phyloP scores from a whole-genome alignment of 2,113 vertebrate species.

The Phycodurus eques region DNA sequence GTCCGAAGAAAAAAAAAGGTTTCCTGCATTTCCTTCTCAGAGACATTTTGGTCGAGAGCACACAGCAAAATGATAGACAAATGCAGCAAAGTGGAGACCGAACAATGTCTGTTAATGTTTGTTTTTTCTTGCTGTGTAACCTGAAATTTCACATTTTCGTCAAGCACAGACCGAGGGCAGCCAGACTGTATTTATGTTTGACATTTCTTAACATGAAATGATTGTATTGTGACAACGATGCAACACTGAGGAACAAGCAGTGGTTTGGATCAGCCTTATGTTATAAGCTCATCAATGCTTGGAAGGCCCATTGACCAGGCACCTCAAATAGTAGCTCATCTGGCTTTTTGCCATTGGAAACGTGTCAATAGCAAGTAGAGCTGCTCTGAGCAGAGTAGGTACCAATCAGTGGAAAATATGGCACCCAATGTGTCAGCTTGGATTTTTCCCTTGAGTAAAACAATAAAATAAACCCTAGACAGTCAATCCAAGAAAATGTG shows the following conservation, averaged over 20 bases:
- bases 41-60: not conserved
- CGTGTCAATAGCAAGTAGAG: not conserved
- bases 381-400: not conserved
- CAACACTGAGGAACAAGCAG: no score
- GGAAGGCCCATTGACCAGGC: no score
- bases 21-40: not conserved
- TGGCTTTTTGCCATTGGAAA: not conserved
- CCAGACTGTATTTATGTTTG: no score
- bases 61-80: not conserved
- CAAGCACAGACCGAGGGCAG: not conserved
- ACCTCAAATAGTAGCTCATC: no score
- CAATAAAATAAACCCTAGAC: not conserved
- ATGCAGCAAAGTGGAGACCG: no score
- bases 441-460: no score
- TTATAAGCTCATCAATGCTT: no score
- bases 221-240: no score
- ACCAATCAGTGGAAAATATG: not conserved
- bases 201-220: no score
- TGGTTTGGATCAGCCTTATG: no score
- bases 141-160: not conserved
- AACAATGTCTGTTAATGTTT: not conserved
- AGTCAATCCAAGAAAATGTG: not conserved
- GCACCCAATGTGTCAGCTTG: not conserved
- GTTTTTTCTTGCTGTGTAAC: not conserved
- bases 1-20: not conserved